A percentile compares a stretch with the other conserved stretches of the same genome.
Evolutionary conservation across 2,113 vertebrate genomes (phyloP).

Genomic region (Guaruba guarouba): DNA sequence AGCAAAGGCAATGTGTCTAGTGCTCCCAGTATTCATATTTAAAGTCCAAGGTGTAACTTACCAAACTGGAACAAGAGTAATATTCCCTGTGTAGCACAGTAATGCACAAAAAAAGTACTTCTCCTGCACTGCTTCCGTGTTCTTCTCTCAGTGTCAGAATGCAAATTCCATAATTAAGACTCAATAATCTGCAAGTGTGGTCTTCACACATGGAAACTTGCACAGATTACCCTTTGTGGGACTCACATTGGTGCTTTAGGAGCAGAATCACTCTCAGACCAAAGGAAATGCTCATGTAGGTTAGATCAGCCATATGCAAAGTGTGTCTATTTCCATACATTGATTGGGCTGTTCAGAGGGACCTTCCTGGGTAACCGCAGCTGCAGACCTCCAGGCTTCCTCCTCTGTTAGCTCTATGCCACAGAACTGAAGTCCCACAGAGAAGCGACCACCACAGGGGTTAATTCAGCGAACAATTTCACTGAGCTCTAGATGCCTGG

Average conservation of each 20-base stretch:
- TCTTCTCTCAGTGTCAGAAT: neutral
- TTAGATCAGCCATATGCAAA: neutral
- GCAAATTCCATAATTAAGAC: neutral
- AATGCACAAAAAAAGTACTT: neutral
- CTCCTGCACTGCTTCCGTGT: neutral
- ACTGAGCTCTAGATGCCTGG: neutral
- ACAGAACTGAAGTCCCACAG: neutral
- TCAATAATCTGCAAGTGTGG: neutral
- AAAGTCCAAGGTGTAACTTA: neutral
- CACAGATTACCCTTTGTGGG: neutral
- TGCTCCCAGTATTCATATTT: neutral
- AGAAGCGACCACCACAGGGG: neutral
- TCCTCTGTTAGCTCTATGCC: neutral
- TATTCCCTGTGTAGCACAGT: neutral
- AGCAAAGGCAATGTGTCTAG: neutral
- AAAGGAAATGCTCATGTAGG: neutral
- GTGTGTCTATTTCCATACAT: neutral
- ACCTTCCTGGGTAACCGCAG: neutral
- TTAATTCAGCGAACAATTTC: neutral
- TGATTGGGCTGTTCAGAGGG: neutral
- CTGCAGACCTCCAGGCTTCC: neutral
- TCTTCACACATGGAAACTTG: neutral
- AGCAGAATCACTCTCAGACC: neutral
- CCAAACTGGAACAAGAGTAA: neutral
- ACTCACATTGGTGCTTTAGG: neutral